Evolutionary conservation across 1,140 invertebrate species (phyloP).

Genomic region (Druon quercuslanigerum): DNA sequence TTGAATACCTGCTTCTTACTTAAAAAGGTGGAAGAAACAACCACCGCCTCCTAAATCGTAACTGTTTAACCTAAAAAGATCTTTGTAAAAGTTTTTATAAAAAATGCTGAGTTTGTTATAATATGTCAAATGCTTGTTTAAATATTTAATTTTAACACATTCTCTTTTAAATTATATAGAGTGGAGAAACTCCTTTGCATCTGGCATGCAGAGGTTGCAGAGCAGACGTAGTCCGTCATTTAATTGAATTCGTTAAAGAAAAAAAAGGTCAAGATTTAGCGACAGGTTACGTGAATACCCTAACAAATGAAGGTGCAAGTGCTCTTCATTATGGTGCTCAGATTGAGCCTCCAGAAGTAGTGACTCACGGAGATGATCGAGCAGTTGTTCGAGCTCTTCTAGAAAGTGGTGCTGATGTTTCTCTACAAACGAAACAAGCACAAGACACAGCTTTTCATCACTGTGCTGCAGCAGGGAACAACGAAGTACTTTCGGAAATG

Average conservation of each 20-base stretch:
- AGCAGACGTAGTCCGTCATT: slow-evolving; percentile 88
- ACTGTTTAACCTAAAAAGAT: background rate
- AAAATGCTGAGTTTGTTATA: too few relatives aligned
- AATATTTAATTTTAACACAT: background rate
- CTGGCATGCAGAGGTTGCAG: slow-evolving; percentile 90
- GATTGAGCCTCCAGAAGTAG: slow-evolving; percentile 86
- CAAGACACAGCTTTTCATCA: slow-evolving; percentile 97
- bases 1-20: background rate
- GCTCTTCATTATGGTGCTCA: slow-evolving; percentile 93
- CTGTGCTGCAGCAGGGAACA: slow-evolving; percentile 95
- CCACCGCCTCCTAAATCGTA: background rate
- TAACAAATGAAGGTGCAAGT: slow-evolving; percentile 94
- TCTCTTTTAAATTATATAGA: slow-evolving; percentile 76
- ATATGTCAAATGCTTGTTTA: background rate
- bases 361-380: slow-evolving; percentile 87
- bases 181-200: slow-evolving; percentile 96
- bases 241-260: slow-evolving; percentile 90
- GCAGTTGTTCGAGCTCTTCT: slow-evolving; percentile 92
- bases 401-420: slow-evolving; percentile 92
- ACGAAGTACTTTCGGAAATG: slow-evolving; percentile 95
- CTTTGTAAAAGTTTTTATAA: too few relatives aligned
- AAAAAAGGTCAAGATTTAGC: slow-evolving; percentile 83
- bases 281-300: slow-evolving; percentile 85
- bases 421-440: slow-evolving; percentile 87
- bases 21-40: background rate